Evolutionary conservation across 2,888 invertebrate genomes (phyloP).

Genomic region (Sphaerophoria taeniata): DNA sequence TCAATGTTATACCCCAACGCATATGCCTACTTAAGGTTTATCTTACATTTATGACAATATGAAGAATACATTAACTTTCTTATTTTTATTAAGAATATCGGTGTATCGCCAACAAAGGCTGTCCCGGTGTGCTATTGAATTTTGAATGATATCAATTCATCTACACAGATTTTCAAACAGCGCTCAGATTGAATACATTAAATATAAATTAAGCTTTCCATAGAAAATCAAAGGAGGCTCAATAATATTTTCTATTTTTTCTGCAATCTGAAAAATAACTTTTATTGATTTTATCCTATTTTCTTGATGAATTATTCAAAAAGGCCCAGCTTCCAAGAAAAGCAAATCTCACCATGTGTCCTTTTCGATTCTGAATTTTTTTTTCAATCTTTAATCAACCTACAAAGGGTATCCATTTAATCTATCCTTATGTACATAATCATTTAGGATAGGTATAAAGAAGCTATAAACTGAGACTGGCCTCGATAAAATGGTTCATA

Average conservation of each 20-base stretch:
- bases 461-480: background rate
- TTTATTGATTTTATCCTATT: slow-evolving; percentile 15
- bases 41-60: too few relatives aligned
- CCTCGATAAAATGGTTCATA: background rate
- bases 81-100: too few relatives aligned
- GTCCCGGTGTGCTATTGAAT: background rate
- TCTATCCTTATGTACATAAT: slow-evolving; percentile 28
- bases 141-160: background rate
- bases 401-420: slow-evolving; percentile 18
- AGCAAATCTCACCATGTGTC: slow-evolving; percentile 34
- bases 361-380: slow-evolving; percentile 21
- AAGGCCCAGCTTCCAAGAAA: background rate
- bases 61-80: too few relatives aligned
- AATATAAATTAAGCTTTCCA: background rate
- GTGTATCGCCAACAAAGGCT: too few relatives aligned
- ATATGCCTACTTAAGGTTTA: too few relatives aligned
- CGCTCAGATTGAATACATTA: background rate
- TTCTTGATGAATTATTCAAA: slow-evolving; percentile 31
- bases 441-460: background rate
- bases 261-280: slow-evolving; percentile 3
- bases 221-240: background rate
- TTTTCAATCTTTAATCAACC: slow-evolving; percentile 18
- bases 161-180: background rate
- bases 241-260: background rate
- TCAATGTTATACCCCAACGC: too few relatives aligned